phyloP scores from a whole-genome alignment of 2,113 vertebrate species.

The Bubo scandiacus region DNA sequence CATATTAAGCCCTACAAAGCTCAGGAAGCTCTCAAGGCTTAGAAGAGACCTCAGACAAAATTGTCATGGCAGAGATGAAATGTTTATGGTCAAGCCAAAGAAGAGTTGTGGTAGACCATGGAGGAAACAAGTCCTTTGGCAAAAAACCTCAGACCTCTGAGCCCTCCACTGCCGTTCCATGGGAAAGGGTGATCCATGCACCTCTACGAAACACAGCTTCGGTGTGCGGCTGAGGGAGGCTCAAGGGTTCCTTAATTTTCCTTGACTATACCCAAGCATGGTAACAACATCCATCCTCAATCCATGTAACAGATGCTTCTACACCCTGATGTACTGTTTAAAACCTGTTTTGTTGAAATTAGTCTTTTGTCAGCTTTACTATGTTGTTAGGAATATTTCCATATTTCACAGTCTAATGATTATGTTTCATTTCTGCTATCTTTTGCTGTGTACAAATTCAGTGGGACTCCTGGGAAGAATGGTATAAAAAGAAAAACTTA shows the following conservation, averaged over 20 bases:
- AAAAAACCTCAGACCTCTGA: background rate
- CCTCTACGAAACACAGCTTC: accelerated
- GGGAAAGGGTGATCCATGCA: background rate
- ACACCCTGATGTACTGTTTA: accelerated
- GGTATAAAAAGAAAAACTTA: background rate
- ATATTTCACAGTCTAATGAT: constrained; percentile 39
- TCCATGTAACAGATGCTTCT: background rate
- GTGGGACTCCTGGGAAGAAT: constrained; percentile 14
- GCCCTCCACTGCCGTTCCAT: background rate
- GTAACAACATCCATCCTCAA: background rate
- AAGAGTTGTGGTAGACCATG: background rate
- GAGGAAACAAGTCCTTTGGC: background rate
- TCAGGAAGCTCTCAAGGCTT: background rate
- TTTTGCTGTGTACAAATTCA: background rate
- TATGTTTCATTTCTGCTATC: background rate
- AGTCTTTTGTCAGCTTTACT: background rate
- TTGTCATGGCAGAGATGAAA: background rate
- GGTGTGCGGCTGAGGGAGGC: accelerated
- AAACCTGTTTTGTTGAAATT: background rate
- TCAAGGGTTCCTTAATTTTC: background rate
- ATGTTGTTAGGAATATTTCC: background rate
- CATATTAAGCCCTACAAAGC: background rate
- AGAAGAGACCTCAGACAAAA: background rate
- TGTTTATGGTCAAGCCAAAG: background rate
- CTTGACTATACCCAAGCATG: background rate